A percentile compares a stretch with the other conserved stretches of the same genome.
Conservation (phyloP, 2,797 vertebrate species). For the Phataginus tricuspis region DNA sequence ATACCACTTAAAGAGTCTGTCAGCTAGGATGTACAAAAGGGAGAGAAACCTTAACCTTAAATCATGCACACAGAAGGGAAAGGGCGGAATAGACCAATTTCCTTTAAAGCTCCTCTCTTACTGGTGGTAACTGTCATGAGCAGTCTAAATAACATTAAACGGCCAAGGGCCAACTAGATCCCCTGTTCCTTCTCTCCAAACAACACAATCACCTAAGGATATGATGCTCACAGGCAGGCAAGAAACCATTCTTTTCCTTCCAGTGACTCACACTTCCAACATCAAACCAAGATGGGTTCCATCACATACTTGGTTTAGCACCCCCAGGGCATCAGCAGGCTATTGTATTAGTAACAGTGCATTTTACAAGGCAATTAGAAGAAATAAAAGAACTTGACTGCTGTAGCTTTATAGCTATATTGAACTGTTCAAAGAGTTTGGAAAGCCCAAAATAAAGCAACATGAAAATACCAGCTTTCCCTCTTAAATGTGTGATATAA, state of each 20-base stretch:
- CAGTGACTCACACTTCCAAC: background rate
- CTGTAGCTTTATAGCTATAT: background rate
- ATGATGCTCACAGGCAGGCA: background rate
- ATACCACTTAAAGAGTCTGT: background rate
- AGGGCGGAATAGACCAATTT: background rate
- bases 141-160: background rate
- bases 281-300: background rate
- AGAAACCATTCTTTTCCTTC: background rate
- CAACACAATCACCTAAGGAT: background rate
- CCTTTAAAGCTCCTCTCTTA: background rate
- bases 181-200: background rate
- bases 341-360: background rate
- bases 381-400: background rate
- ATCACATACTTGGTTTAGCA: background rate
- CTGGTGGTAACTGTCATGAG: background rate
- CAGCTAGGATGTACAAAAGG: background rate
- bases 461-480: constrained; percentile 61
- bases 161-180: background rate
- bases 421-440: background rate
- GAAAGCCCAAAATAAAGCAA: constrained; percentile 46
- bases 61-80: background rate
- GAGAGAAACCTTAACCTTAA: background rate
- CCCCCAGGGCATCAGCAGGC: background rate
- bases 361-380: constrained; percentile 29
- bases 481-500: background rate